Evolutionary conservation across 2,113 vertebrate species (phyloP).

Genomic region (Pachycephala philippinensis): DNA sequence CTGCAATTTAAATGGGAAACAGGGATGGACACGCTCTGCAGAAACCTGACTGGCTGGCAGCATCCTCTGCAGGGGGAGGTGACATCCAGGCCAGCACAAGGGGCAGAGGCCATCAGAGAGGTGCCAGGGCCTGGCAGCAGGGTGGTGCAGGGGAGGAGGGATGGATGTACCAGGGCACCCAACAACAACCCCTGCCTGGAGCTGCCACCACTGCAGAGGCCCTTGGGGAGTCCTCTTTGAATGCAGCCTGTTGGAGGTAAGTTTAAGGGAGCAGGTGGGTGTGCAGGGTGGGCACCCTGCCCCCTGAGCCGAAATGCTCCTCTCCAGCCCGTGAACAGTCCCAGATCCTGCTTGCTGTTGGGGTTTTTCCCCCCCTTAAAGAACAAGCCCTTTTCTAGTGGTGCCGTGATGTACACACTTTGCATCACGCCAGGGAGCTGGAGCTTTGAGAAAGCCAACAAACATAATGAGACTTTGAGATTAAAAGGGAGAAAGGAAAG

Average conservation of each 20-base stretch:
- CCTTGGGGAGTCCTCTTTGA: not conserved
- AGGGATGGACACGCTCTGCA: not conserved
- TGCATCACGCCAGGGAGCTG: not conserved
- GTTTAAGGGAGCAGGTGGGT: not conserved
- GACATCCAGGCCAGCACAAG: accelerated
- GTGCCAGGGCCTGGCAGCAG: not conserved
- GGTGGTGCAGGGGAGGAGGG: not conserved
- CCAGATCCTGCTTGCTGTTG: not conserved
- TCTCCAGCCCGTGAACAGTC: not conserved
- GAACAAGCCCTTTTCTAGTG: not conserved
- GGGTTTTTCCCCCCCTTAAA: accelerated
- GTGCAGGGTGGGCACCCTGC: not conserved
- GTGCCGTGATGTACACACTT: accelerated
- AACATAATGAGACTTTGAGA: not conserved
- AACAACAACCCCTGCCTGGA: not conserved
- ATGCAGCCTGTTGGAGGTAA: not conserved
- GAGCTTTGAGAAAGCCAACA: not conserved
- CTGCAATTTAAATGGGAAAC: not conserved
- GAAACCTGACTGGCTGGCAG: not conserved
- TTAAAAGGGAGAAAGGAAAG: not conserved
- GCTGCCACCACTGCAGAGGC: not conserved
- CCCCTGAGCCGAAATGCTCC: not conserved
- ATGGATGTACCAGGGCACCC: not conserved
- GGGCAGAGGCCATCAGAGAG: not conserved
- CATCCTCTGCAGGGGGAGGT: accelerated